phyloP scores from a whole-genome alignment of 2,797 vertebrate genomes.

The Clarias pachynema region DNA sequence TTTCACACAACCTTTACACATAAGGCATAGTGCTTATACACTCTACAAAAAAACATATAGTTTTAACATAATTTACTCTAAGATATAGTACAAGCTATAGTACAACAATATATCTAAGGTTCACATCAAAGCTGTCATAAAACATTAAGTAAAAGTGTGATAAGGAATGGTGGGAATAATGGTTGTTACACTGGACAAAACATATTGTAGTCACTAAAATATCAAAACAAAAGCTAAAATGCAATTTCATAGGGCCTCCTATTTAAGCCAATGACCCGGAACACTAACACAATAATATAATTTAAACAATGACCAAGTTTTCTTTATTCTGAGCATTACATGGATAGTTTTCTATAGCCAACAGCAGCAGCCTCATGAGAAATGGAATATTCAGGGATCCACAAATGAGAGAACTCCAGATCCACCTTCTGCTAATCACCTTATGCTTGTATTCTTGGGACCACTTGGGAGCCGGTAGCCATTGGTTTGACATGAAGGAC shows the following conservation, averaged over 20 bases:
- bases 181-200: neutral
- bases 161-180: neutral
- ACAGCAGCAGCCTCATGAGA: neutral
- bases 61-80: neutral
- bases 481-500: neutral
- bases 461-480: too few relatives aligned
- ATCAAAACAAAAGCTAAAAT: constrained; percentile 4
- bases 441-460: neutral
- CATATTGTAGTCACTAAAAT: neutral
- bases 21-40: neutral
- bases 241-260: neutral
- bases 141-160: neutral
- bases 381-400: neutral
- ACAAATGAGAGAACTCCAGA: neutral
- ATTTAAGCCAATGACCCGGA: neutral
- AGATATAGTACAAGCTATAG: neutral
- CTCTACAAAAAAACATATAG: neutral
- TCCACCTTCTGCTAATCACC: neutral
- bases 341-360: neutral
- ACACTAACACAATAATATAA: neutral
- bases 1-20: constrained; percentile 7
- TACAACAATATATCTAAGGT: neutral
- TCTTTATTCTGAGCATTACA: neutral
- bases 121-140: neutral
- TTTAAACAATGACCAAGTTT: neutral